A percentile compares a stretch with the other conserved stretches of the same genome.
phyloP scores from a whole-genome alignment of 2,888 invertebrate genomes.

The Abscondita cerata region DNA sequence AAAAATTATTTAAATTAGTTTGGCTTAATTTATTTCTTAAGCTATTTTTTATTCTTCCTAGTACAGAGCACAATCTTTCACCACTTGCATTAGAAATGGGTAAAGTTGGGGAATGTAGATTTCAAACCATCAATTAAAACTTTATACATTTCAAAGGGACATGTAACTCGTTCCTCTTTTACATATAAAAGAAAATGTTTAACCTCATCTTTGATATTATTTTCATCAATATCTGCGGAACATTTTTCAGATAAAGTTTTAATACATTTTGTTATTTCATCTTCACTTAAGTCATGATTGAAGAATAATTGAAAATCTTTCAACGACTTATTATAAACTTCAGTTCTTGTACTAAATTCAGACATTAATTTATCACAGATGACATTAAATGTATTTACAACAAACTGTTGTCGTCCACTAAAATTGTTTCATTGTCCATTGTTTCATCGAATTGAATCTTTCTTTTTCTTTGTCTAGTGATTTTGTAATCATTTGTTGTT shows the following conservation, averaged over 20 bases:
- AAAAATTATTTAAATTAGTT: not conserved
- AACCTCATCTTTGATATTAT: too few species aligned
- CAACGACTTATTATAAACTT: constrained; percentile 3
- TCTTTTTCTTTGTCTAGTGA: not conserved
- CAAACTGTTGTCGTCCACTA: not conserved
- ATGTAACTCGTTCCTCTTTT: constrained; percentile 5
- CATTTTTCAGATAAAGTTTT: not conserved
- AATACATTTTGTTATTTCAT: not conserved
- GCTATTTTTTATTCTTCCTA: constrained; percentile 7
- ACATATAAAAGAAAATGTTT: too few species aligned
- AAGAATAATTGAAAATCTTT: constrained; percentile 8
- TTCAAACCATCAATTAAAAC: constrained; percentile 3
- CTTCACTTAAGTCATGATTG: not conserved
- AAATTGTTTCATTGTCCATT: not conserved
- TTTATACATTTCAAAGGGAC: constrained; percentile 13
- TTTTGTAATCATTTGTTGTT: constrained; percentile 5
- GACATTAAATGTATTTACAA: not conserved
- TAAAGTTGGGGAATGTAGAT: constrained; percentile 4
- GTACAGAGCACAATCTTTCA: not conserved
- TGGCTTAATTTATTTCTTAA: constrained; percentile 6
- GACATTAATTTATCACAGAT: constrained; percentile 6
- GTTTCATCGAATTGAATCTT: constrained; percentile 9
- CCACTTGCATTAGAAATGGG: constrained; percentile 5
- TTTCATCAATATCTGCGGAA: constrained; percentile 1
- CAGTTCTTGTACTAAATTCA: constrained; percentile 3